phyloP scores from a whole-genome alignment of 2,797 vertebrate species.

The Podargus strigoides region DNA sequence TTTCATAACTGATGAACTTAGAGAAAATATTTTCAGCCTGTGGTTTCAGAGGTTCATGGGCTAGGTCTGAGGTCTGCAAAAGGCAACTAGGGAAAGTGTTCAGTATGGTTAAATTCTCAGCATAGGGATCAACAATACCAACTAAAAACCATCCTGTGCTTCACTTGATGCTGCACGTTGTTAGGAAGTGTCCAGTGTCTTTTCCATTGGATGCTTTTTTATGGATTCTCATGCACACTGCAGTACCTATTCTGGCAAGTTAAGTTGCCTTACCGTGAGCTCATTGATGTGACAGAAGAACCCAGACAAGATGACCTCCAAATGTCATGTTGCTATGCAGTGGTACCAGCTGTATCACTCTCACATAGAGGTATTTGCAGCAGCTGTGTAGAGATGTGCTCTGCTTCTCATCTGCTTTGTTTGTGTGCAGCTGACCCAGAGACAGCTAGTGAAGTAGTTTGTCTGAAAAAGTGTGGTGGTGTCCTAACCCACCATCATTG shows the following conservation, averaged over 20 bases:
- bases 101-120: background rate
- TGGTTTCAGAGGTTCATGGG: background rate
- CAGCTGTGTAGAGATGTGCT: background rate
- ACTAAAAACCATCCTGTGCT: background rate
- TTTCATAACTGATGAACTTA: background rate
- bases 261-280: accelerated
- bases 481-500: background rate
- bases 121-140: background rate
- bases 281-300: background rate
- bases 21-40: background rate
- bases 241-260: background rate
- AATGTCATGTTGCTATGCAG: background rate
- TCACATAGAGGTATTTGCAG: background rate
- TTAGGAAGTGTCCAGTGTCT: background rate
- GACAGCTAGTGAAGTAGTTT: background rate
- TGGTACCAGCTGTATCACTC: background rate
- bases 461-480: background rate
- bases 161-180: background rate
- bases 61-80: background rate
- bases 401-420: background rate
- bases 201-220: background rate
- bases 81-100: background rate
- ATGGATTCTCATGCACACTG: background rate
- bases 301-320: background rate
- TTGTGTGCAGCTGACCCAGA: background rate